Evolutionary conservation across 2,888 invertebrate species (phyloP).

Genomic region (Sussaba pulchella): DNA sequence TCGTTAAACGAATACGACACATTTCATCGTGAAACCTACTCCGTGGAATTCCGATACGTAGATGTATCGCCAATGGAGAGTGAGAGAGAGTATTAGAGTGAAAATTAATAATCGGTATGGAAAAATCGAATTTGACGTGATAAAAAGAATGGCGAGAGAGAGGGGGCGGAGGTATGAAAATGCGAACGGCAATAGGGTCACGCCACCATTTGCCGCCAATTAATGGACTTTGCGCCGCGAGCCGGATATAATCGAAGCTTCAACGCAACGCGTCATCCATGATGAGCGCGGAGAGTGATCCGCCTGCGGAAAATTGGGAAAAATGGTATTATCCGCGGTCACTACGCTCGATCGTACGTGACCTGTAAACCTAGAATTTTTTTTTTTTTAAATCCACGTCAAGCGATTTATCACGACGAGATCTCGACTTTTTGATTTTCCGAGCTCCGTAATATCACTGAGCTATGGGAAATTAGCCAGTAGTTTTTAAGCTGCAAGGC

Average conservation of each 20-base stretch:
- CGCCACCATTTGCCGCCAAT: slow-evolving; percentile 19
- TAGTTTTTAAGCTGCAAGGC: slow-evolving; percentile 8
- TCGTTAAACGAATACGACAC: slow-evolving; percentile 71
- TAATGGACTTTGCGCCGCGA: slow-evolving; percentile 22
- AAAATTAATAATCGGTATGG: slow-evolving; percentile 67
- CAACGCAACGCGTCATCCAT: slow-evolving; percentile 12
- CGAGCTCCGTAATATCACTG: neutral
- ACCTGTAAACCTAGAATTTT: neutral
- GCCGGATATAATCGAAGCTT: slow-evolving; percentile 20
- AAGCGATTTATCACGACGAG: neutral
- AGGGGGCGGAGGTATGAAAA: neutral
- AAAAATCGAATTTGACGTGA: slow-evolving; percentile 40
- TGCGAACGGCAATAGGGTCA: slow-evolving; percentile 13
- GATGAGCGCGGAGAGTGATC: slow-evolving; percentile 1
- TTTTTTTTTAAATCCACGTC: neutral
- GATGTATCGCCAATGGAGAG: neutral
- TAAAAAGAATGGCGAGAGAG: neutral
- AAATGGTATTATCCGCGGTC: neutral
- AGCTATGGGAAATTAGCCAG: neutral
- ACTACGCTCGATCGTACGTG: neutral
- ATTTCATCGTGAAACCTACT: slow-evolving; percentile 65
- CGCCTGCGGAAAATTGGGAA: neutral
- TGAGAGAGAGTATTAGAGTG: neutral
- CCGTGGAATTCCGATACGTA: slow-evolving; percentile 20
- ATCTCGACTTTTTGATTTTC: neutral